A percentile compares a stretch with the other conserved stretches of the same genome.
Evolutionary conservation across 2,888 invertebrate genomes (phyloP).

Genomic region (Amiota mariae): DNA sequence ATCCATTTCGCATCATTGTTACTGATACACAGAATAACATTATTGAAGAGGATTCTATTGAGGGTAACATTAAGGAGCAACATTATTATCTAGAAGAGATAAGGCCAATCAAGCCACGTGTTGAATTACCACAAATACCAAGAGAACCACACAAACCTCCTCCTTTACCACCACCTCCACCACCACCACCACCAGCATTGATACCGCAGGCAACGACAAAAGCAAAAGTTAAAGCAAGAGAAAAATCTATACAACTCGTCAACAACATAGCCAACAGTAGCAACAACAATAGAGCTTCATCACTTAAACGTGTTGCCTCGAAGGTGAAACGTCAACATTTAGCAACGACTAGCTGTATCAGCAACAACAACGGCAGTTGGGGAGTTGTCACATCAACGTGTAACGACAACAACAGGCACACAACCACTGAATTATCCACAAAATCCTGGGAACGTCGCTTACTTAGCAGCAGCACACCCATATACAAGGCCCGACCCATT

Average conservation of each 20-base stretch:
- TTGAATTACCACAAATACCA: background rate
- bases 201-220: slow-evolving; percentile 23
- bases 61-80: slow-evolving; percentile 34
- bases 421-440: slow-evolving; percentile 40
- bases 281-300: slow-evolving; percentile 35
- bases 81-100: too few species aligned
- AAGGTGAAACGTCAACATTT: slow-evolving; percentile 50
- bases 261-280: slow-evolving; percentile 31
- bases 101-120: background rate
- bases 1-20: slow-evolving; percentile 70
- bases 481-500: slow-evolving; percentile 69
- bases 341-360: background rate
- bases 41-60: slow-evolving; percentile 71
- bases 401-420: slow-evolving; percentile 13
- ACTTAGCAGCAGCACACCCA: slow-evolving; percentile 63
- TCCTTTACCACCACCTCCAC: background rate
- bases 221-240: slow-evolving; percentile 36
- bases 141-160: too few species aligned
- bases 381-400: slow-evolving; percentile 40
- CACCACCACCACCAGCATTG: slow-evolving; percentile 11
- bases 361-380: slow-evolving; percentile 29
- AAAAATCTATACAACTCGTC: slow-evolving; percentile 35
- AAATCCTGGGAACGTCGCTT: slow-evolving; percentile 65
- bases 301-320: slow-evolving; percentile 54
- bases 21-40: slow-evolving; percentile 72